Base-by-base conservation (phyloP, 2,888 invertebrate species). In the Trichogramma evanescens region DNA sequence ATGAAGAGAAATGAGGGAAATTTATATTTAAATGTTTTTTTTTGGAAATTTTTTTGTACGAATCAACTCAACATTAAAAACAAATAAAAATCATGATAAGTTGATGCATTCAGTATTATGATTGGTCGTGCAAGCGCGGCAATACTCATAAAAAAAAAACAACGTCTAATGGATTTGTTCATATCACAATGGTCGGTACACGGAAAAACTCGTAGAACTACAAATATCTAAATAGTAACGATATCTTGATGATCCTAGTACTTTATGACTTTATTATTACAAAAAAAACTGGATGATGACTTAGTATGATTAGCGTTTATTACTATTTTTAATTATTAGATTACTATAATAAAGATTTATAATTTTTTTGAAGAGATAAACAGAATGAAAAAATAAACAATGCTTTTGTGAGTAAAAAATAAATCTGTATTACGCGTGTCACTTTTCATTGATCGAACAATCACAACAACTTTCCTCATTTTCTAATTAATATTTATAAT, bases 341-440 rank as follows among this genome's bases (percentile, higher is more conserved):
- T 55, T 74, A 77, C 75, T 73, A 75, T 71, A 67, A 73, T 71
- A 71, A 74, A 74, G 68, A 76, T 75, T 26, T 76, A 77, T 77
- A 71, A 76, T 75, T 76, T 77, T 76, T 75, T 74, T 76, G 73
- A 71, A 71, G 73, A 71, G 69, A 69, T 66, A 65, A 65, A 59
- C 56, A 58, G 63, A 54, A 62, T 41, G 51, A 71, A 68, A 74
- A 69, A 77, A 78, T 78, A 77, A 78, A 78, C 69, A 73, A 76
- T 77, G 77, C 77, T 77, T 77, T 77, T 77, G 76, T 76, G 75
- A 77, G 71, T 76, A 77, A 74, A 71, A 72, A 69, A 63, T 64
- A 67, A 62, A 64, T 44, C 51, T 38, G 8, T 10, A 50, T 45
- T 9, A 45, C 45, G 59, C 64, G 62, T 61, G 62, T 65, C 61